Percentiles rank a stretch among this genome's conserved stretches.
Conservation (phyloP, 2,888 invertebrate species). For the Allolobophora icterica region DNA sequence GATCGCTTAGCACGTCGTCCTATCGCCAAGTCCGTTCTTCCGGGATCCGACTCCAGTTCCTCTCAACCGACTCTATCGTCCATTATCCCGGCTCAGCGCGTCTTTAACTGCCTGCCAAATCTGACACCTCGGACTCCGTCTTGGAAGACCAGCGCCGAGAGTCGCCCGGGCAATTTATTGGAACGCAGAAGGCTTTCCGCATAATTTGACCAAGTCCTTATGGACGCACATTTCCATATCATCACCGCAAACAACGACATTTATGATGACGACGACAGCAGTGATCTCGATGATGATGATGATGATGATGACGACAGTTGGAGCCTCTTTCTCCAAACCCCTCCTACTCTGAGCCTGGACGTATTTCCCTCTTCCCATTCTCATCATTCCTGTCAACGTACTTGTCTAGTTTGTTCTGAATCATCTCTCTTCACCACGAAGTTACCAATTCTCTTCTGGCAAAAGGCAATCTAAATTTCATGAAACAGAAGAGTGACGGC, state of each 20-base stretch:
- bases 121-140: background rate
- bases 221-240: background rate
- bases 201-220: slow-evolving; percentile 11
- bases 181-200: background rate
- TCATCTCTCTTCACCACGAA: background rate
- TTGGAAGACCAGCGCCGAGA: background rate
- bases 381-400: background rate
- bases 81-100: slow-evolving; percentile 10
- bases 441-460: background rate
- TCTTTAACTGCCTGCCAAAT: slow-evolving; percentile 2
- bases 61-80: background rate
- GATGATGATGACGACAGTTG: background rate
- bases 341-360: background rate
- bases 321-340: background rate
- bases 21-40: background rate
- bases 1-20: background rate
- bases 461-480: background rate
- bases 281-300: background rate
- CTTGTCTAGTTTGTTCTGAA: background rate
- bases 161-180: background rate
- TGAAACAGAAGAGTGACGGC: background rate
- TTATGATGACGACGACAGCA: background rate
- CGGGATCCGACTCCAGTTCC: background rate
- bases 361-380: background rate
- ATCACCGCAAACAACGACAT: background rate